phyloP scores from a whole-genome alignment of 1,140 invertebrate genomes.

The Hylaeus volcanicus region DNA sequence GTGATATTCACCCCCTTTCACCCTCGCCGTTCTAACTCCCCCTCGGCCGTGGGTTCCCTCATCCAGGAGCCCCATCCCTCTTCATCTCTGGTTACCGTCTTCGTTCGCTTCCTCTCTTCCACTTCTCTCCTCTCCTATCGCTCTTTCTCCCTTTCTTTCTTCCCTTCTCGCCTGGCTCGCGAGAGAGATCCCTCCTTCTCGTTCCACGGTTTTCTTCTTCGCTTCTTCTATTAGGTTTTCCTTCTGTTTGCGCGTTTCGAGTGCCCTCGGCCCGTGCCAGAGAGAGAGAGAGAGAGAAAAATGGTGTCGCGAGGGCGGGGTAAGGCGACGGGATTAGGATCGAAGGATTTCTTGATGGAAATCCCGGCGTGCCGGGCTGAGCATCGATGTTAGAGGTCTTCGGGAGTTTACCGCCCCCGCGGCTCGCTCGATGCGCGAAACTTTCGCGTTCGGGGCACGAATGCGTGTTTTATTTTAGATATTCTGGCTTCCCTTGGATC shows the following conservation, averaged over 20 bases:
- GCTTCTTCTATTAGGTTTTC: constrained; percentile 10
- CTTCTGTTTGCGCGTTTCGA: constrained; percentile 46
- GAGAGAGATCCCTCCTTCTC: constrained; percentile 15
- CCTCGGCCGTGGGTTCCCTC: constrained; percentile 38
- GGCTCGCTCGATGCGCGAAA: too few species aligned
- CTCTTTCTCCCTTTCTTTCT: constrained; percentile 20
- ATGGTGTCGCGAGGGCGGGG: constrained; percentile 1
- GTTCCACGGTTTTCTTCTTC: constrained; percentile 15
- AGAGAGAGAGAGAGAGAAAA: not conserved
- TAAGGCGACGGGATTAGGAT: constrained; percentile 32
- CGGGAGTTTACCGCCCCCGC: too few species aligned
- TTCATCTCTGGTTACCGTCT: constrained; percentile 1
- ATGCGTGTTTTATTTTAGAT: too few species aligned
- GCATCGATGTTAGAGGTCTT: not conserved
- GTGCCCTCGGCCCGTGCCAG: not conserved
- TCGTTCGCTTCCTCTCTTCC: not conserved
- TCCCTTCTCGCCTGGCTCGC: not conserved
- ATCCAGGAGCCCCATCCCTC: constrained; percentile 9
- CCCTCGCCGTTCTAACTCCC: constrained; percentile 35
- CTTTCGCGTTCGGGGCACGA: too few species aligned
- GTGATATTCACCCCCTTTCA: constrained; percentile 60
- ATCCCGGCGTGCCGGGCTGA: not conserved
- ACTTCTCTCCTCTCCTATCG: too few species aligned
- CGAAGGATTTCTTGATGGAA: constrained; percentile 24
- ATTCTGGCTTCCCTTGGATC: too few species aligned